Evolutionary conservation across 2,113 vertebrate genomes (phyloP).

Genomic region (Calcarius ornatus): DNA sequence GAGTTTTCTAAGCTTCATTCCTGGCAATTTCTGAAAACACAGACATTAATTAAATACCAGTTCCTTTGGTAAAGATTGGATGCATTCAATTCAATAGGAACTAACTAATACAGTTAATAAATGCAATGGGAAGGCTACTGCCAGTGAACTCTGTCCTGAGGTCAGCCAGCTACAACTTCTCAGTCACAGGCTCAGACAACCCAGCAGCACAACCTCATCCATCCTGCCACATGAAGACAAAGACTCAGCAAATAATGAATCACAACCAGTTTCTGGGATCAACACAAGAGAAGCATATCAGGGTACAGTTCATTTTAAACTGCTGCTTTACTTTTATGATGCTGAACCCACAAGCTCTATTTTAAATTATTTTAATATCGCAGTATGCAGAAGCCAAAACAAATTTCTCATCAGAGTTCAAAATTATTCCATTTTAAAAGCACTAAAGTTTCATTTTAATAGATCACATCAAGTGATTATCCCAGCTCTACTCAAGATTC

Average conservation of each 20-base stretch:
- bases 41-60: neutral
- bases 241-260: neutral
- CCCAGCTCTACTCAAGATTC: neutral
- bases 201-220: neutral
- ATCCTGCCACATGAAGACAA: neutral
- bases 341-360: neutral
- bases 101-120: neutral
- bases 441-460: neutral
- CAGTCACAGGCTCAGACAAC: neutral
- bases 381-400: neutral
- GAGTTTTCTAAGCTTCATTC: neutral
- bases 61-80: neutral
- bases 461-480: neutral
- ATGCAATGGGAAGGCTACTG: neutral
- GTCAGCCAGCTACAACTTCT: conserved; percentile 8
- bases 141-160: neutral
- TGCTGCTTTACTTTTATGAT: neutral
- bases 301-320: neutral
- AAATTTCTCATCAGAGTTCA: neutral
- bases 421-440: neutral
- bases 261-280: neutral
- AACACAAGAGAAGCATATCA: neutral
- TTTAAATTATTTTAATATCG: neutral
- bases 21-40: neutral
- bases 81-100: neutral